Conservation (phyloP, 2,797 vertebrate genomes). For the Rallus crepitans region DNA sequence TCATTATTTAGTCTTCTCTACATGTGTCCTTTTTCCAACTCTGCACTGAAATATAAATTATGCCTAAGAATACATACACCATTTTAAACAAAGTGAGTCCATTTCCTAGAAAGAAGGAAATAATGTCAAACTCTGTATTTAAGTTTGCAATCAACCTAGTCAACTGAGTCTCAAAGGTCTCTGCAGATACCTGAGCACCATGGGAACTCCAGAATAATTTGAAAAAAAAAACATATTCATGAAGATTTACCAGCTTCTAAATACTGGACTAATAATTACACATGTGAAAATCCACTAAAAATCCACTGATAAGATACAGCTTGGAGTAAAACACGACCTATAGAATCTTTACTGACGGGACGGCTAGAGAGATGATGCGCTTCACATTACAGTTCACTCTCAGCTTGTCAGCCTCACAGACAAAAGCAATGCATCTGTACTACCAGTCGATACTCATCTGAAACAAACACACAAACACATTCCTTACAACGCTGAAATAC, state of each 20-base stretch:
- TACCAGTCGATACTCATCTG: neutral
- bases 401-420: neutral
- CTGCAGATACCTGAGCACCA: neutral
- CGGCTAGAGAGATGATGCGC: neutral
- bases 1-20: neutral
- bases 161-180: neutral
- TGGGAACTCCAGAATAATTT: neutral
- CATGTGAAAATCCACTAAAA: neutral
- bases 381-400: neutral
- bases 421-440: neutral
- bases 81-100: neutral
- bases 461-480: neutral
- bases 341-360: neutral
- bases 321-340: neutral
- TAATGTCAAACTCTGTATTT: neutral
- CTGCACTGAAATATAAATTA: neutral
- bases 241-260: neutral
- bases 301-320: neutral
- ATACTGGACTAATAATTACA: neutral
- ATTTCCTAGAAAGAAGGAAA: neutral
- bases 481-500: neutral
- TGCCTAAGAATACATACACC: neutral
- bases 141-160: neutral
- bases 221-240: accelerated
- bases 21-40: neutral